Evolutionary conservation across 2,888 invertebrate genomes (phyloP), one percentile per base, ranked within the genome.

Genomic region (Saturnia japonica): DNA sequence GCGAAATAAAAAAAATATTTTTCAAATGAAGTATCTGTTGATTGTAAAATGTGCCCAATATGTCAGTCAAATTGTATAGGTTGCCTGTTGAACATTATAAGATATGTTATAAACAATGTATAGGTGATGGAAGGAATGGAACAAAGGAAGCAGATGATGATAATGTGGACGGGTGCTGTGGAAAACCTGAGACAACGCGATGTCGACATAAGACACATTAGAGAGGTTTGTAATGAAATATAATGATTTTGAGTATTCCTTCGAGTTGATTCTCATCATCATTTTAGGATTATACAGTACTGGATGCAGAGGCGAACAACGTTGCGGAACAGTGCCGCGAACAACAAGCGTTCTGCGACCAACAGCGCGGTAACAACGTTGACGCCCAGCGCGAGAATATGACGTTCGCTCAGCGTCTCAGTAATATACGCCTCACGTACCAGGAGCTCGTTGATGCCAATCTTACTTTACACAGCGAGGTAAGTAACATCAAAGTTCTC

Each of bases 81-180:
- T 2, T 45, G 45, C 45, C 47, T 19, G 3, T 47, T 47, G 47
- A 47, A 47, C 16, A 6, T 47, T 47, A 16, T 16, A 16, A 16
- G 16, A 16, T 16, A 16, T 47, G 47, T 47, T 57, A 12, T 57
- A 22, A 25, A 25, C 25, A 1, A 14, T 60, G 8, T 22, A 7
- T 62, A 94, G 94, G 92, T 94, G 28, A 87, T 88, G 70, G 91
- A 96, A 76, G 95, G 96, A 12, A 95, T 96, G 84, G 91, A 94
- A 67, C 96, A 97, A 81, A 93, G 97, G 19, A 95, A 95, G 47
- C 94, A 95, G 73, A 94, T 97, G 90, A 95, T 97, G 82, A 87
- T 89, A 1, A 97, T 96, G 79, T 97, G 97, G 97, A 95, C 96
- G 67, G 94, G 95, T 62, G 95, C 97, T 1, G 96, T 96, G 0